These are phyloP conservation scores for Drosophila percnosoma DNA, from an alignment of 2,888 invertebrate species.

Conservation along the genomic window DNA sequence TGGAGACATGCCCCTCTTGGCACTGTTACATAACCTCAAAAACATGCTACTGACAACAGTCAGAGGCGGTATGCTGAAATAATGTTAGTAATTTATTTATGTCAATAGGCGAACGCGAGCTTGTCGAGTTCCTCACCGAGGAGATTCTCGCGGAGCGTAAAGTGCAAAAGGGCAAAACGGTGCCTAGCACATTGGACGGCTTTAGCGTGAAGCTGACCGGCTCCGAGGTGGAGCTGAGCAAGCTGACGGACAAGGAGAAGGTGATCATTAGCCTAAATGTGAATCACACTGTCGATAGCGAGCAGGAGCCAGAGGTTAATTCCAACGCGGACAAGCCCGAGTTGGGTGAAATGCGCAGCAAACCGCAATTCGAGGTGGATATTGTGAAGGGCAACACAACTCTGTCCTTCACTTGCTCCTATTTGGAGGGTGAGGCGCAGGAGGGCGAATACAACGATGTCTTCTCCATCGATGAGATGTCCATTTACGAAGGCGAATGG, in stretches of 20 bases:
- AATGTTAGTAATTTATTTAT: slow-evolving; percentile 15
- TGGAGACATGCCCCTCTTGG: slow-evolving; percentile 2
- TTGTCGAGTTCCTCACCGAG: slow-evolving; percentile 95
- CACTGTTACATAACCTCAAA: slow-evolving; percentile 82
- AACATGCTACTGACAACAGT: slow-evolving; percentile 41
- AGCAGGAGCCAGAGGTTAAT: slow-evolving; percentile 89
- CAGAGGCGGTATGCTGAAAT: slow-evolving; percentile 18
- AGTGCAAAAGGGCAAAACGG: slow-evolving; percentile 90
- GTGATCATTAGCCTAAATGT: slow-evolving; percentile 94
- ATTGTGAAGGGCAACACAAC: slow-evolving; percentile 91
- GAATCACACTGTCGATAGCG: slow-evolving; percentile 96
- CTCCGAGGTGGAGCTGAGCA: slow-evolving; percentile 93
- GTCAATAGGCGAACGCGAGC: slow-evolving; percentile 91
- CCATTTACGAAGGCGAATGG: slow-evolving; percentile 94
- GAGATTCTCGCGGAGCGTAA: slow-evolving; percentile 97
- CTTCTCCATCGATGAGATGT: slow-evolving; percentile 97
- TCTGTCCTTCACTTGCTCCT: slow-evolving; percentile 94
- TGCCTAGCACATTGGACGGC: slow-evolving; percentile 92
- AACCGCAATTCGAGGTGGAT: slow-evolving; percentile 96
- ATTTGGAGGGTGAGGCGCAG: slow-evolving; percentile 87
- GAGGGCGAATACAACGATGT: slow-evolving; percentile 93
- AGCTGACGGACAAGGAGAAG: slow-evolving; percentile 89
- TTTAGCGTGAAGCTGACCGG: slow-evolving; percentile 92
- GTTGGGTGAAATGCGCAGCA: slow-evolving; percentile 93
- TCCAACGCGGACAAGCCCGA: slow-evolving; percentile 89